Conservation (phyloP, 2,888 invertebrate species). For the Drosophila rellima region DNA sequence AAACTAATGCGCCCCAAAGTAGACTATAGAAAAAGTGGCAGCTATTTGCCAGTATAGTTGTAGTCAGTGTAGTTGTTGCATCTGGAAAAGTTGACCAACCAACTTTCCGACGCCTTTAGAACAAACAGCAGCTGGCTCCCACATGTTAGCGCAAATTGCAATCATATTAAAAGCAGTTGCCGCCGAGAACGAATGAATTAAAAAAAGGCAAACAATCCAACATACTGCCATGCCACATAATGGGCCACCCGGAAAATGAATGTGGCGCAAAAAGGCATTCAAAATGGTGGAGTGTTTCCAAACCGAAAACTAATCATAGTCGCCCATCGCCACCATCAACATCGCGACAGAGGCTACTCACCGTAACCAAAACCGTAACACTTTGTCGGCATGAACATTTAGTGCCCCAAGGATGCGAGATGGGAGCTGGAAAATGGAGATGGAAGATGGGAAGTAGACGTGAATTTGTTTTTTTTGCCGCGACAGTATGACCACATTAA, state of each 20-base stretch:
- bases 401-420: conserved; percentile 7
- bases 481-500: conserved; percentile 35
- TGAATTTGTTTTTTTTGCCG: conserved; percentile 10
- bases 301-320: conserved; percentile 67
- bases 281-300: conserved; percentile 35
- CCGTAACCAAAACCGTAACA: conserved; percentile 46
- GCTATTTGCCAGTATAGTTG: conserved; percentile 10
- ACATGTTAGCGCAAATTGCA: conserved; percentile 74
- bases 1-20: conserved; percentile 72
- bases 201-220: conserved; percentile 30
- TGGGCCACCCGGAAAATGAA: conserved; percentile 40
- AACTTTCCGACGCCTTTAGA: conserved; percentile 43
- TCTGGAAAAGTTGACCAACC: conserved; percentile 52
- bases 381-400: conserved; percentile 50
- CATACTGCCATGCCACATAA: conserved; percentile 23
- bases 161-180: conserved; percentile 75
- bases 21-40: conserved; percentile 55
- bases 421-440: background rate
- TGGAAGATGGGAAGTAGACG: conserved; percentile 2
- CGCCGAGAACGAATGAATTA: conserved; percentile 44
- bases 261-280: conserved; percentile 50
- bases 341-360: conserved; percentile 14
- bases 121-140: conserved; percentile 31
- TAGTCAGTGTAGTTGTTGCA: conserved; percentile 22
- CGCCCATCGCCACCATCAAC: conserved; percentile 32